phyloP scores from a whole-genome alignment of 2,797 vertebrate genomes.

The Lerista edwardsae region DNA sequence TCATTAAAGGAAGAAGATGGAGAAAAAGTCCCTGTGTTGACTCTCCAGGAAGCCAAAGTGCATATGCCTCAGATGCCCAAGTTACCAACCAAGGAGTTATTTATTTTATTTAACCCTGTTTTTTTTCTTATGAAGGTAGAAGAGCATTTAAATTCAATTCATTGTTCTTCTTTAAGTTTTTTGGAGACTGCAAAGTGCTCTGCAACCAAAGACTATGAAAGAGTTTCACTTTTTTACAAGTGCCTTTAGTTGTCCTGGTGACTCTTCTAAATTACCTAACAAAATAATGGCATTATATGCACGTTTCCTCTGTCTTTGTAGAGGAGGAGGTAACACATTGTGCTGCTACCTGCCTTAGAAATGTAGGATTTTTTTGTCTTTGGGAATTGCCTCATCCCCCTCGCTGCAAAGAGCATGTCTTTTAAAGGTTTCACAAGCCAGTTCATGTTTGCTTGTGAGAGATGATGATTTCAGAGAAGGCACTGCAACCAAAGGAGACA shows the following conservation, averaged over 20 bases:
- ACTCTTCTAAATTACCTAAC: slow-evolving; percentile 55
- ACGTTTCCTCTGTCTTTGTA: slow-evolving; percentile 53
- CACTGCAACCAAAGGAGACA: slow-evolving; percentile 31
- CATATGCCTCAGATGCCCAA: slow-evolving; percentile 47
- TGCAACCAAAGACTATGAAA: slow-evolving; percentile 69
- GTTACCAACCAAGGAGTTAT: slow-evolving; percentile 86
- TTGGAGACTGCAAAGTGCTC: slow-evolving; percentile 41
- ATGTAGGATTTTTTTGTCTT: slow-evolving; percentile 37
- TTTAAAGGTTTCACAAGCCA: slow-evolving; percentile 23
- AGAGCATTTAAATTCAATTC: neutral
- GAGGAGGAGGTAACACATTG: slow-evolving; percentile 50
- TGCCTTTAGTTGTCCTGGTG: slow-evolving; percentile 84
- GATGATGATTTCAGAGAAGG: slow-evolving; percentile 48
- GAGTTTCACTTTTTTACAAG: slow-evolving; percentile 74
- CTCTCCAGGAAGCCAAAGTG: slow-evolving; percentile 37
- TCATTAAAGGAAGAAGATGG: slow-evolving; percentile 27
- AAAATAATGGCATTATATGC: slow-evolving; percentile 55
- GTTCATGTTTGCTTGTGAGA: slow-evolving; percentile 28
- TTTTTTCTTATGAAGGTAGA: slow-evolving; percentile 56
- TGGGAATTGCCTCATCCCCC: neutral
- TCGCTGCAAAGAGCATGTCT: neutral
- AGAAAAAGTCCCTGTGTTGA: slow-evolving; percentile 25
- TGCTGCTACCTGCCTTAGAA: slow-evolving; percentile 68
- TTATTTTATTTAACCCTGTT: slow-evolving; percentile 98
- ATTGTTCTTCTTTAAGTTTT: neutral